Percentiles rank a stretch among this genome's conserved stretches.
These are phyloP conservation scores for Geococcyx californianus DNA, from an alignment of 2,113 vertebrate species.

Conservation along the genomic window DNA sequence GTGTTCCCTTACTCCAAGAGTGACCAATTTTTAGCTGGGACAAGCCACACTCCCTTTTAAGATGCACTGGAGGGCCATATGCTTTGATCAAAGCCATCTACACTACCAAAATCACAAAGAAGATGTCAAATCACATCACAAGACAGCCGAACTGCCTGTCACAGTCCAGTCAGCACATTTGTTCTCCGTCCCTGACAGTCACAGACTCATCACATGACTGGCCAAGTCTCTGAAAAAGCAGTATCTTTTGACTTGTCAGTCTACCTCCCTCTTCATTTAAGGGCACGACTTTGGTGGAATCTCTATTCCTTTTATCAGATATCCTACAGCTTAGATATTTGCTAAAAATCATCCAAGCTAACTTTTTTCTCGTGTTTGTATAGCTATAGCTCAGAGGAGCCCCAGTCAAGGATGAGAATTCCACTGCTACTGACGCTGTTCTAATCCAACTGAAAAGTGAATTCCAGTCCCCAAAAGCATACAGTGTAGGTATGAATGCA, in stretches of 20 bases:
- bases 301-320: not conserved
- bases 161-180: conserved; percentile 58
- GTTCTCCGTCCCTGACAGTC: not conserved
- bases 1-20: not conserved
- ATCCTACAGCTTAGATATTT: not conserved
- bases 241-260: not conserved
- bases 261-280: not conserved
- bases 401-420: not conserved
- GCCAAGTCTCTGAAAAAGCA: not conserved
- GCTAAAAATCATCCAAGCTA: not conserved
- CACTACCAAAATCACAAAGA: conserved; percentile 42
- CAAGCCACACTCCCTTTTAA: not conserved
- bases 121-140: conserved; percentile 49
- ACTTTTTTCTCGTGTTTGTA: not conserved
- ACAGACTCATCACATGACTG: not conserved
- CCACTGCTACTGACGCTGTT: not conserved
- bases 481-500: not conserved
- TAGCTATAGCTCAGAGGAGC: not conserved
- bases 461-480: not conserved
- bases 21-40: conserved; percentile 17
- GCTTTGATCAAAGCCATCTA: conserved; percentile 51
- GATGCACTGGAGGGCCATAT: not conserved
- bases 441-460: not conserved
- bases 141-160: conserved; percentile 25
- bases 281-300: not conserved